Evolutionary conservation across 2,797 vertebrate genomes (phyloP).

Genomic region (Pempheris klunzingeri): DNA sequence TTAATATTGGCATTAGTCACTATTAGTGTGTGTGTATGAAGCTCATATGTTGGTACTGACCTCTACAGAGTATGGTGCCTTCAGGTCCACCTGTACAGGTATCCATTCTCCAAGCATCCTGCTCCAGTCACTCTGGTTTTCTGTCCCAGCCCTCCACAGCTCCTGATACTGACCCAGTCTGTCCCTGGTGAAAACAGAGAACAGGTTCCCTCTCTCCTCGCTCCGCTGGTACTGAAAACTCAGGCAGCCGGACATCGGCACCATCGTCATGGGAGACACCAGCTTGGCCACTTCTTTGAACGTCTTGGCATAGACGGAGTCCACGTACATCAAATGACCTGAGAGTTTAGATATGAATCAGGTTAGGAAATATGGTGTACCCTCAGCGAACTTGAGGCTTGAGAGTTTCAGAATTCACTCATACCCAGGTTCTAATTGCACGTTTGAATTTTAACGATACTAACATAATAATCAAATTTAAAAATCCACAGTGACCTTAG

Average conservation of each 20-base stretch:
- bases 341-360: conserved; percentile 5
- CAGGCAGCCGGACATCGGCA: conserved; percentile 92
- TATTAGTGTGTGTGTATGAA: too few relatives aligned
- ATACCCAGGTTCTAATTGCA: too few relatives aligned
- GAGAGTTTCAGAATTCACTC: background rate
- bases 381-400: background rate
- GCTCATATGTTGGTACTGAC: conserved; percentile 62
- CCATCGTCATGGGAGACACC: conserved; percentile 89
- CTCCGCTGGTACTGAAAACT: conserved; percentile 93
- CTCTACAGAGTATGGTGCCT: conserved; percentile 85
- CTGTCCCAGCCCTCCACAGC: conserved; percentile 88
- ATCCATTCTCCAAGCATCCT: conserved; percentile 82
- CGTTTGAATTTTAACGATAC: too few relatives aligned
- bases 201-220: conserved; percentile 87
- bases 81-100: conserved; percentile 91
- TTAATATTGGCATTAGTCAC: too few relatives aligned
- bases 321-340: conserved; percentile 98
- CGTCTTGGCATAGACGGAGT: conserved; percentile 91
- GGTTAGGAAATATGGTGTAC: background rate
- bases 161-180: conserved; percentile 91
- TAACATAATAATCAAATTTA: too few relatives aligned
- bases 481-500: background rate
- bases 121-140: conserved; percentile 64
- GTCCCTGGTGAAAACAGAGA: conserved; percentile 91
- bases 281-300: conserved; percentile 95